Conservation (phyloP, 2,113 vertebrate species). For the Rhinoderma darwinii region DNA sequence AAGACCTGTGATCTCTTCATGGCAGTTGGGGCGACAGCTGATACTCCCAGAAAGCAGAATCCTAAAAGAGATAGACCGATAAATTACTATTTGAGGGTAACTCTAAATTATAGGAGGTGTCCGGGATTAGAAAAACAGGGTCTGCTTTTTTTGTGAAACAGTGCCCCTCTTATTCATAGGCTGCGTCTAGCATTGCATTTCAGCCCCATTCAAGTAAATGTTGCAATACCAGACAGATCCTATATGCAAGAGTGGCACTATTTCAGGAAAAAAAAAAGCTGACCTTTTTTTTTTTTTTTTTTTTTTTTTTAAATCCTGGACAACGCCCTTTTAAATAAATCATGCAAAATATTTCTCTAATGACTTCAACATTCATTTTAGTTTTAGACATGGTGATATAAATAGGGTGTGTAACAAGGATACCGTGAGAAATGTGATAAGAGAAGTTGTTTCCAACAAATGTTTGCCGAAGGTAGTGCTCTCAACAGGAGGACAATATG, state of each 20-base stretch:
- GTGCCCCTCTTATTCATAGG: neutral
- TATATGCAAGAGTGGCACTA: neutral
- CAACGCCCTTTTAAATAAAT: neutral
- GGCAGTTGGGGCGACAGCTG: slow-evolving; percentile 59
- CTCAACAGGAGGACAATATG: neutral
- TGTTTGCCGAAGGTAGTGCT: slow-evolving; percentile 37
- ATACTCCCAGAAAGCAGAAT: slow-evolving; percentile 46
- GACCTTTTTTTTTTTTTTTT: too few relatives aligned
- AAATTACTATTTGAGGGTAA: slow-evolving; percentile 5
- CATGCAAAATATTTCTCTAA: neutral
- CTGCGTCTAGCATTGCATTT: neutral
- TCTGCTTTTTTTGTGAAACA: neutral
- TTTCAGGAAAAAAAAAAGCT: neutral
- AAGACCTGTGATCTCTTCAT: slow-evolving; percentile 67
- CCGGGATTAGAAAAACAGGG: neutral
- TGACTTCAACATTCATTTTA: neutral
- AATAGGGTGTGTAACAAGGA: neutral
- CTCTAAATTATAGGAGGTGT: neutral
- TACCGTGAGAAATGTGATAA: neutral
- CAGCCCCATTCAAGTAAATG: neutral
- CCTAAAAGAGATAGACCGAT: slow-evolving; percentile 67
- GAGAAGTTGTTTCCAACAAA: neutral
- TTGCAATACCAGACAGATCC: neutral
- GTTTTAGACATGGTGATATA: too few relatives aligned
- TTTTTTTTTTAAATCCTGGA: neutral